phyloP scores from a whole-genome alignment of 1,140 invertebrate species.

The Aphaenogaster rudis region DNA sequence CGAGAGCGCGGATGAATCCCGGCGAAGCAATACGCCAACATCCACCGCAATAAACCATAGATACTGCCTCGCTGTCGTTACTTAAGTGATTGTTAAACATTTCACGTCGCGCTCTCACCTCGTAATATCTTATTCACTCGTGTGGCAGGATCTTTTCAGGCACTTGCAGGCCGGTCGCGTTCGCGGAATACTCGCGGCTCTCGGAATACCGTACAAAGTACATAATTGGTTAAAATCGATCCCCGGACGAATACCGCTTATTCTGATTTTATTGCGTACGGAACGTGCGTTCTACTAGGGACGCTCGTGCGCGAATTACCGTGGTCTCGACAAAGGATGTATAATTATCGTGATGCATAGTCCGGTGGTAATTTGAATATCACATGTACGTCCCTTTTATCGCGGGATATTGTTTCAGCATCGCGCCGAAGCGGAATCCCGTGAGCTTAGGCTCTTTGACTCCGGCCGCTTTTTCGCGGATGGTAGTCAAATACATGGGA shows the following conservation, averaged over 20 bases:
- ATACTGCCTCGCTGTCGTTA: conserved; percentile 34
- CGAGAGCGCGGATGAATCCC: conserved; percentile 48
- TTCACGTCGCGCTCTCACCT: not conserved
- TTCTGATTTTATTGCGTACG: not conserved
- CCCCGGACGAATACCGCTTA: not conserved
- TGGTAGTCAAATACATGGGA: conserved; percentile 53
- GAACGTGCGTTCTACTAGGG: not conserved
- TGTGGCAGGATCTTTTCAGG: not conserved
- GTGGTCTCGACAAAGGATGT: not conserved
- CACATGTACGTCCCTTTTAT: not conserved
- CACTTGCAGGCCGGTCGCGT: not conserved
- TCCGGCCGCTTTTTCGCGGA: conserved; percentile 46
- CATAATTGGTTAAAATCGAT: not conserved
- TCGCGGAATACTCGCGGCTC: not conserved
- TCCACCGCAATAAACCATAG: conserved; percentile 29
- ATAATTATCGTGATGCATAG: not conserved
- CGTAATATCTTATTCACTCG: conserved; percentile 47
- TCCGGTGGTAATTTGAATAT: not conserved
- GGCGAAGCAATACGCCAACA: not conserved
- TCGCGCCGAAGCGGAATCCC: not conserved
- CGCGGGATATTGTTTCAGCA: conserved; percentile 6
- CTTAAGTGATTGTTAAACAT: conserved; percentile 55
- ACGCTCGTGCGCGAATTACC: not conserved
- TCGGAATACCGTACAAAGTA: not conserved
- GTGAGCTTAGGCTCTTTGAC: not conserved